Base-by-base conservation (phyloP, 1,140 invertebrate genomes). In the Trachymyrmex septentrionalis region DNA sequence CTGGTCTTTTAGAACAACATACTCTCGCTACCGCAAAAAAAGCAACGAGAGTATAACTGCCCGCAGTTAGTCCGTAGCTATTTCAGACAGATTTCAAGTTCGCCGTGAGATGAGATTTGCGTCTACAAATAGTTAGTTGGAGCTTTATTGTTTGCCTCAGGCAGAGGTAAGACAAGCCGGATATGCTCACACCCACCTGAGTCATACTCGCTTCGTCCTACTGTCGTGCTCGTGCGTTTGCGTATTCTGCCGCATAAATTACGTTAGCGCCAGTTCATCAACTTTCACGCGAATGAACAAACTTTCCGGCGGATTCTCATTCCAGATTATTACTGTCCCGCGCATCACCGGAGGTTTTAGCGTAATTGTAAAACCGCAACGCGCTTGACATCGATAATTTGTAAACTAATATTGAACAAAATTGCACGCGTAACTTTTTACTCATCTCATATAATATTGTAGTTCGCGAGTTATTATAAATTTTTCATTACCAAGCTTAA, bases 231-330 rank as follows among this genome's bases (percentile, higher is more conserved):
- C 34, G 48, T 5, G 16, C 80, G 24, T 82, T 73, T 34, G 38
- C n/a, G 24, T 81, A 34, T 84, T 24, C 57, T 34, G 55, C 9
- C 55, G 80, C 80, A 84, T 84, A 84, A 84, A 84, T 84, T 84
- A 84, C 80, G 55, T 84, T 84, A 84, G 55, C 80, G 55, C 55
- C 69, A 75, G 80, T 75, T 84, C 69, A 84, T 84, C 80, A 84
- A 84, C 80, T 84, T 84, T 48, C 27, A 30, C 38, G 48, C 63
- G 77, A 80, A 59, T 48, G 48, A 67, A 44, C 44, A 61, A 84
- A 84, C 80, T 84, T 84, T 75, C 69, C 24, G 24, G n/a, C 14
- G 50, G 12, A 82, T 82, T 61, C 67, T 72, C 80, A 38, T 72
- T 72, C 44, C 55, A 14, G 44, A 84, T 84, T 84, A 84, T 84